Evolutionary conservation across 1,140 invertebrate genomes (phyloP).

Genomic region (Drosophila pandora): DNA sequence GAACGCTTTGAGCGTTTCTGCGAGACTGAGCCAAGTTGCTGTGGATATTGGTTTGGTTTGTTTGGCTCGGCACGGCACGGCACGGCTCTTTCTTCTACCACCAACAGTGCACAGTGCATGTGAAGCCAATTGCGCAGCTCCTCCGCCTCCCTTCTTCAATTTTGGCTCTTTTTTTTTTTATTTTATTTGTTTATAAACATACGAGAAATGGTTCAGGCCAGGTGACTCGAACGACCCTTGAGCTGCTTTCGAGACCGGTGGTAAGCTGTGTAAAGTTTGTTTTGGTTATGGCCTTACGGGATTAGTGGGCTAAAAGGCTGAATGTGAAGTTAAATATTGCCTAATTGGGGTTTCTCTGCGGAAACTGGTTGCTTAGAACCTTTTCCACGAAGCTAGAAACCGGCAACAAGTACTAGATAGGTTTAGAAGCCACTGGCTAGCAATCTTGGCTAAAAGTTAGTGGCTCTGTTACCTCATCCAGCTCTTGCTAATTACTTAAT

Average conservation of each 20-base stretch:
- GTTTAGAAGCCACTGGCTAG: background rate
- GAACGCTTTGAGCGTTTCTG: conserved; percentile 74
- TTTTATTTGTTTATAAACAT: conserved; percentile 51
- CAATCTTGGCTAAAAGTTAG: conserved; percentile 2
- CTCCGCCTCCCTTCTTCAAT: conserved; percentile 9
- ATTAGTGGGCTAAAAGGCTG: conserved; percentile 39
- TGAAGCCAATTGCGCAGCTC: conserved; percentile 41
- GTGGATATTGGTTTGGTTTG: conserved; percentile 18
- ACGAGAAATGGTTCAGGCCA: conserved; percentile 15
- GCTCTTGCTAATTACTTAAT: conserved; percentile 22
- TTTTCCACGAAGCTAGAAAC: too few relatives aligned
- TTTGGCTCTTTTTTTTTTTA: conserved; percentile 17
- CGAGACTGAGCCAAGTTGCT: conserved; percentile 62
- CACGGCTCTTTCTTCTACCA: conserved; percentile 3
- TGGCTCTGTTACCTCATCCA: conserved; percentile 22
- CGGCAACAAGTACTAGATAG: background rate
- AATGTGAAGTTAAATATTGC: conserved; percentile 40
- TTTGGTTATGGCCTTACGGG: conserved; percentile 46
- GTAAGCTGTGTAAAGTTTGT: conserved; percentile 57
- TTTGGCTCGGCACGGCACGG: conserved; percentile 23
- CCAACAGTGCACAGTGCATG: conserved; percentile 19
- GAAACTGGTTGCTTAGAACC: background rate
- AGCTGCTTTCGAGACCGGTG: conserved; percentile 20
- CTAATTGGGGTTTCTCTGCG: conserved; percentile 27
- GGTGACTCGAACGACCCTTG: conserved; percentile 50